Base-by-base conservation (phyloP, 1,140 invertebrate species). In the Atta texana region DNA sequence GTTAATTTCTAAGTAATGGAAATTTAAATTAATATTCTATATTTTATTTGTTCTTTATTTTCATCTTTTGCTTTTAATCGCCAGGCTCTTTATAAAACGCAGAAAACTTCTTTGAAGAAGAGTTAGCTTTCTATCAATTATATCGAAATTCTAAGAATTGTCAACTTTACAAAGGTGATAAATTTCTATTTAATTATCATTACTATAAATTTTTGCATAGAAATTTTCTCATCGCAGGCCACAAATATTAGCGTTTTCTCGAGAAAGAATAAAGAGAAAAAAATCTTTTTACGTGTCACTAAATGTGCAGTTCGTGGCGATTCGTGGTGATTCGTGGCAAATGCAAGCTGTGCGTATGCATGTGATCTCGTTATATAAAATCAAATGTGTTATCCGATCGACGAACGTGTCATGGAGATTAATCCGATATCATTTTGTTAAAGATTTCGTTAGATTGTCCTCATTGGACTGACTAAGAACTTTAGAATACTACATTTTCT, bases 271-370 rank as follows among this genome's bases (percentile, higher is more conserved):
- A 39, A 72, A 59, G 51, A 69, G 31, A 69, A 53, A 57, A 39
- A 81, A 55, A 72, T 74, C 24, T 24, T 74, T 82, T 59, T 55
- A 49, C 80, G 80, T 66, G n/a, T 82, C 53, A 74, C 21, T 34
- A 34, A 24, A 21, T 12, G 21, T 18, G 78, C 49, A 49, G 21
- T 3, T n/a, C n/a, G n/a, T n/a, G n/a, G n/a, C n/a, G n/a, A n/a
- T n/a, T n/a, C n/a, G n/a, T n/a, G n/a, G n/a, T 81, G 64, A 71
- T 81, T 71, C n/a, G 77, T 28, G 31, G 39, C n/a, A 68, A 80
- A 55, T 55, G n/a, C 49, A 24, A 59, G 10, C 34, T 12, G 24
- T 59, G 5, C 31, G 28, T 21, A 57, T 63, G 21, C 31, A 77
- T 16, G 2, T 68, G 49, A 81, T 81, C 64, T 81, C 39, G 34